A percentile compares a stretch with the other conserved stretches of the same genome.
Evolutionary conservation across 2,797 vertebrate species (phyloP).

Genomic region (Australoheros facetus): DNA sequence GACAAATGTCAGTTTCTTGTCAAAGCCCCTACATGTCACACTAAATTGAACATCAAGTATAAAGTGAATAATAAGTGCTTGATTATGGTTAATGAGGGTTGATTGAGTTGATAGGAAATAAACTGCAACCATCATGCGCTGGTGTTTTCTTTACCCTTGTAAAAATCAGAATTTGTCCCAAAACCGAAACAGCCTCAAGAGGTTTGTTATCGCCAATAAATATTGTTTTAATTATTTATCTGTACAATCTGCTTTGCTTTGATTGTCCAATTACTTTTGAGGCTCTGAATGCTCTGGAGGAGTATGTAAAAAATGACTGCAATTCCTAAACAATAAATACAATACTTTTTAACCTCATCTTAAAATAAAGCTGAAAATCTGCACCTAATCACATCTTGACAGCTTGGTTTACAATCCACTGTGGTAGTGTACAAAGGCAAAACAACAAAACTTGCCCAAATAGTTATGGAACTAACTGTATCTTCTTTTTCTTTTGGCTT

Average conservation of each 20-base stretch:
- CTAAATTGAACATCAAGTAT: neutral
- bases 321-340: neutral
- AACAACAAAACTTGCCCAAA: too few species aligned
- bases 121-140: neutral
- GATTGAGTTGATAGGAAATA: neutral
- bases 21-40: slow-evolving; percentile 9
- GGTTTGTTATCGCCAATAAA: neutral
- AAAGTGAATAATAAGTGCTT: neutral
- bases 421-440: too few species aligned
- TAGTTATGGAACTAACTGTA: neutral
- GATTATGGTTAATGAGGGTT: neutral
- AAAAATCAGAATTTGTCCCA: neutral
- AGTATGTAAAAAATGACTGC: neutral
- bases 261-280: neutral
- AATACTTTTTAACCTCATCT: neutral
- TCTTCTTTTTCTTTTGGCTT: neutral
- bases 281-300: neutral
- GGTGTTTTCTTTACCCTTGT: neutral
- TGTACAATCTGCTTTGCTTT: neutral
- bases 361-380: too few species aligned
- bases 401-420: neutral
- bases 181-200: neutral
- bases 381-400: neutral
- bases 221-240: neutral
- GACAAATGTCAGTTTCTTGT: slow-evolving; percentile 43